Base-by-base conservation (phyloP, 1,140 invertebrate species). In the Stegodyphus mimosarum region DNA sequence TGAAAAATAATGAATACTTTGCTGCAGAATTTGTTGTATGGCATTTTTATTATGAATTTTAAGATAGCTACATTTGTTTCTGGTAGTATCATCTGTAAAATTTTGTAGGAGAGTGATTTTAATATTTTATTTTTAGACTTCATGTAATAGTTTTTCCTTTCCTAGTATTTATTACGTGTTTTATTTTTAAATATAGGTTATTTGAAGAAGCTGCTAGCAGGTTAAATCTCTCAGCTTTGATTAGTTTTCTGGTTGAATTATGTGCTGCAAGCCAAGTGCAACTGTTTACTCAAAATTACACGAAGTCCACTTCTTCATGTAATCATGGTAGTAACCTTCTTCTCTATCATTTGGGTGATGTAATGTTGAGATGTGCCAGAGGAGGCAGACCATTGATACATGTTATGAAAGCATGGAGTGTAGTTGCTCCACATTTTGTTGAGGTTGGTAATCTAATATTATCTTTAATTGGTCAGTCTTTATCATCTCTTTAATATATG, bases 381-480 rank as follows among this genome's bases (percentile, higher is more conserved):
- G 96, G 96, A 87, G 95, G 96, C 1, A 90, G 97, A 7, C 96
- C 97, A 0, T 91, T 98, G 49, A 93, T 97, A 70, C 97, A 98
- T 89, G 94, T 97, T 18, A 96, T 98, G 93, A 94, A 94, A 87
- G 92, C 95, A 13, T 98, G 96, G 96, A 95, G 95, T 79, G 94
- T 96, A 5, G 94, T 96, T 6, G 95, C 96, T 6, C 95, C 96
- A 0, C 96, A 97, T 91, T 94, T 97, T 85, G 97, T 97, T 94
- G 96, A 98, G 92, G 94, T 95, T 89, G 17, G 64, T n/a, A n/a
- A n/a, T n/a, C n/a, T n/a, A n/a, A n/a, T n/a, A n/a, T 67, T 7
- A 60, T 15, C 55, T 60, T 60, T 60, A 10, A 10, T 60, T 60
- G 15, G 5, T 15, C 15, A 60, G 9, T 60, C 9, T 15, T 60